These are phyloP conservation scores for Chrysogorgia sp. DNA, from an alignment of 92 coral and sea anemone genomes.

Conservation along the genomic window DNA sequence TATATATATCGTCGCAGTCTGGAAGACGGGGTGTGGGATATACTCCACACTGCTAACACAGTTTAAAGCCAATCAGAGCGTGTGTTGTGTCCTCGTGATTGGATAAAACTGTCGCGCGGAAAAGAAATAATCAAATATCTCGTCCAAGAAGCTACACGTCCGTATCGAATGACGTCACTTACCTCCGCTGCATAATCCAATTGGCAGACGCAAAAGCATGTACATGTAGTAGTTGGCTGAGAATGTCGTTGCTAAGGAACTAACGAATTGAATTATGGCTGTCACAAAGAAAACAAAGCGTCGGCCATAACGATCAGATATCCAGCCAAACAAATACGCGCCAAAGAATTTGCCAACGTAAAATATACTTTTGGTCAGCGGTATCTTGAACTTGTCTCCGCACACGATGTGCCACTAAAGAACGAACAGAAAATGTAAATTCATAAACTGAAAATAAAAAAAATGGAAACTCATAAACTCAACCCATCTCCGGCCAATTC, in stretches of 20 bases:
- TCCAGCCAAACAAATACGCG: conserved; percentile 98
- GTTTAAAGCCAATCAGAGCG: no score
- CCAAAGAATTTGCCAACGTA: conserved; percentile 95
- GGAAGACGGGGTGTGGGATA: no score
- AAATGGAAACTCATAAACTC: no score
- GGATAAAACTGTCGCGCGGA: no score
- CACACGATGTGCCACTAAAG: conserved; percentile 91
- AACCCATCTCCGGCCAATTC: no score
- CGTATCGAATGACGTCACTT: no score
- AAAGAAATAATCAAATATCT: no score
- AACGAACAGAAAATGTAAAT: conserved; percentile 11
- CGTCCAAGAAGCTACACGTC: no score
- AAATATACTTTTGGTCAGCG: conserved; percentile 94
- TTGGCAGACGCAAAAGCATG: conserved; percentile 79
- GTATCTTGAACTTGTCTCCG: conserved; percentile 80
- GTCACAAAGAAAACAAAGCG: conserved; percentile 81
- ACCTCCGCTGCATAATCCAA: conserved; percentile 99
- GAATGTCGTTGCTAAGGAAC: conserved; percentile 83
- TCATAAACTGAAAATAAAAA: no score
- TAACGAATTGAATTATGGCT: conserved; percentile 83
- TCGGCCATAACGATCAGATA: conserved; percentile 94
- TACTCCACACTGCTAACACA: no score
- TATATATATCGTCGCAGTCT: no score
- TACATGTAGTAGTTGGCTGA: conserved; percentile 90
- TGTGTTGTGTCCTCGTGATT: no score